Percentiles rank a stretch among this genome's conserved stretches.
Conservation (phyloP, 2,888 invertebrate genomes). For the Ochropleura leucogaster region DNA sequence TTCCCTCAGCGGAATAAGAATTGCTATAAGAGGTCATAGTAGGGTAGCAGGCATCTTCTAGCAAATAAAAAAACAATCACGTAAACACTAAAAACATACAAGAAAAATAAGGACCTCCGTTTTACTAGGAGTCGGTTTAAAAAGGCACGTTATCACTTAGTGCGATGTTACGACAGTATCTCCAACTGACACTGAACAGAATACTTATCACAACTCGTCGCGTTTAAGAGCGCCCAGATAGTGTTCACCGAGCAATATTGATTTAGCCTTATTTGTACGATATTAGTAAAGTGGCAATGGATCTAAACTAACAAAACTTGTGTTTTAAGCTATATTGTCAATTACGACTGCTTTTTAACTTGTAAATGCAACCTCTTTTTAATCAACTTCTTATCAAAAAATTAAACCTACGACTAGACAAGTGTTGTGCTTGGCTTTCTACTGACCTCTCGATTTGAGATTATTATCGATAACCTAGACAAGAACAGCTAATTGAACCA, state of each 20-base stretch:
- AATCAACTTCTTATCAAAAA: neutral
- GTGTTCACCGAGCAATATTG: conserved; percentile 18
- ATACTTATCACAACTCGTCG: conserved; percentile 33
- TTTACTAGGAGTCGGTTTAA: too few species aligned
- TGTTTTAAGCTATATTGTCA: neutral
- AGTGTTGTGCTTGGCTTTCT: neutral
- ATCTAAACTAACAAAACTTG: neutral
- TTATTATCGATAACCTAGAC: too few species aligned
- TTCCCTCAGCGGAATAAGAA: too few species aligned
- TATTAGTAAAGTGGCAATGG: neutral
- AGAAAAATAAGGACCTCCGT: too few species aligned
- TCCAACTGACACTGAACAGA: conserved; percentile 29
- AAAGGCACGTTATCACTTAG: conserved; percentile 13
- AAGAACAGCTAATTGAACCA: neutral
- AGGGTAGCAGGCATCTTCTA: too few species aligned
- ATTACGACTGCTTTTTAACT: neutral
- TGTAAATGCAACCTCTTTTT: neutral
- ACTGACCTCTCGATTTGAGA: neutral
- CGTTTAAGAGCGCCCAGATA: conserved; percentile 31
- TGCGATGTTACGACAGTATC: conserved; percentile 20
- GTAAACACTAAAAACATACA: too few species aligned
- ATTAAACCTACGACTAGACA: neutral
- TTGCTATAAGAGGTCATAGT: too few species aligned
- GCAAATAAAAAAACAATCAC: too few species aligned
- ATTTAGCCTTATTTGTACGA: conserved; percentile 32